Conservation (phyloP, 2,797 vertebrate species). For the Gymnothorax reevesii region DNA sequence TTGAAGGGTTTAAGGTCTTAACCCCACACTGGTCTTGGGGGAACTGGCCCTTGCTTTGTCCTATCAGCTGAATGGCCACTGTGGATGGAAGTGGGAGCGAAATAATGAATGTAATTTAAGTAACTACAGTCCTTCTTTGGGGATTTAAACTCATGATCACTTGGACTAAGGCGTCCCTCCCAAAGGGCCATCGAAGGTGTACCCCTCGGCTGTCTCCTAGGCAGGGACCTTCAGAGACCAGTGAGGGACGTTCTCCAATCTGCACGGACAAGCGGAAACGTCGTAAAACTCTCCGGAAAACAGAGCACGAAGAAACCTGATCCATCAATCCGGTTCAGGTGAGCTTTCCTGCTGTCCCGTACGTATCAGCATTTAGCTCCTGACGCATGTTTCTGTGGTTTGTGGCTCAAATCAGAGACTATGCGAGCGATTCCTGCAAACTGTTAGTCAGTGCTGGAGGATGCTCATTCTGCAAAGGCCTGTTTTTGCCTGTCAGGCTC, state of each 20-base stretch:
- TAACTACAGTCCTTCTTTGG: not conserved
- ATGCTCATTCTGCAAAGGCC: not conserved
- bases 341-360: slow-evolving; percentile 34
- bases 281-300: slow-evolving; percentile 33
- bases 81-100: no score
- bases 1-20: no score
- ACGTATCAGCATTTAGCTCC: slow-evolving; percentile 32
- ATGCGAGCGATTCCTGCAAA: not conserved
- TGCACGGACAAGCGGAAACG: slow-evolving; percentile 32
- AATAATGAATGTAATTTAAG: not conserved
- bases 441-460: not conserved
- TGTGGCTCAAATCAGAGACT: not conserved
- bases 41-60: no score
- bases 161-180: not conserved
- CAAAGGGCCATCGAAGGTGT: not conserved
- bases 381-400: not conserved
- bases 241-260: slow-evolving; percentile 39
- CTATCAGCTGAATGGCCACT: no score
- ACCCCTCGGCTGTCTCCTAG: not conserved
- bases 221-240: slow-evolving; percentile 27
- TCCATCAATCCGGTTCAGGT: slow-evolving; percentile 32
- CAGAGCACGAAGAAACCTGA: slow-evolving; percentile 41
- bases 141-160: not conserved
- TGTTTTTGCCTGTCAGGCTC: not conserved
- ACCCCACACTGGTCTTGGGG: no score